phyloP scores from a whole-genome alignment of 2,797 vertebrate species.

The Synanceia verrucosa region DNA sequence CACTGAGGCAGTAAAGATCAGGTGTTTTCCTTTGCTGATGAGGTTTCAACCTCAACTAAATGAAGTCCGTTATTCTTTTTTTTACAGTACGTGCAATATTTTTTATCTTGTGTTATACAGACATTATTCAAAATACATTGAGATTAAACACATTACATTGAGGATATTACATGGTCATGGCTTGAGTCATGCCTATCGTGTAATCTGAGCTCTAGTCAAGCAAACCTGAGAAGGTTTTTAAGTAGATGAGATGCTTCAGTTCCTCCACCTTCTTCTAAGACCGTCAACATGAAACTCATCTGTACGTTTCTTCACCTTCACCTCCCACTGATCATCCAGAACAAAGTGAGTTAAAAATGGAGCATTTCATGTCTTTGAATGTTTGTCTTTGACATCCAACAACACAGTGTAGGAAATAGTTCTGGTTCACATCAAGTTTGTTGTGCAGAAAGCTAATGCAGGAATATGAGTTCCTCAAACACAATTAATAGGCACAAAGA shows the following conservation, averaged over 20 bases:
- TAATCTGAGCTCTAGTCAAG: constrained; percentile 22
- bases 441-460: too few relatives aligned
- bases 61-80: not conserved
- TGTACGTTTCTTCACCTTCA: not conserved
- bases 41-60: not conserved
- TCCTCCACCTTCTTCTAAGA: constrained; percentile 28
- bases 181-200: not conserved
- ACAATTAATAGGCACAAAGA: too few relatives aligned
- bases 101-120: not conserved
- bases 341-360: constrained; percentile 28
- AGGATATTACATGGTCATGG: not conserved
- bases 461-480: too few relatives aligned
- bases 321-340: constrained; percentile 19
- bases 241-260: constrained; percentile 32
- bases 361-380: constrained; percentile 11
- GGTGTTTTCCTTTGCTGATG: not conserved
- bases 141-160: too few relatives aligned
- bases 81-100: not conserved
- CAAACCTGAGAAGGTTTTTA: not conserved
- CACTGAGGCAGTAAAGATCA: not conserved
- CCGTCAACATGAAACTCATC: constrained; percentile 25
- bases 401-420: not conserved
- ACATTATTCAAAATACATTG: not conserved
- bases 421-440: not conserved
- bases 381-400: constrained; percentile 9